Evolutionary conservation across 1,140 invertebrate species (phyloP).

Genomic region (Tetragnatha versicolor): DNA sequence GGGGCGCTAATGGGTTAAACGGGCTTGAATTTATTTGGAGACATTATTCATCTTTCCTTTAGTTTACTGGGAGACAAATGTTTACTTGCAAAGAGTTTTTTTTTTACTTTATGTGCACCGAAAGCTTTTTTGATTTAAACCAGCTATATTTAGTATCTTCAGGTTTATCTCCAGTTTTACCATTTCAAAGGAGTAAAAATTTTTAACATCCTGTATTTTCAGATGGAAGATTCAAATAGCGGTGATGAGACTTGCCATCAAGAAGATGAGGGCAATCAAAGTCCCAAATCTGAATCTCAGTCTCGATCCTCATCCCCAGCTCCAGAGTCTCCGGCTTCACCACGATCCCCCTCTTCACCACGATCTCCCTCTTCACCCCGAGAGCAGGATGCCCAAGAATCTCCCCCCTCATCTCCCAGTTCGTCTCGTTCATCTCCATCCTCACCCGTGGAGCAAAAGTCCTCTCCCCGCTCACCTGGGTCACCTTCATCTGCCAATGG

Average conservation of each 20-base stretch:
- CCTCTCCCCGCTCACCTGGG: neutral
- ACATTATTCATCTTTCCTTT: too few relatives aligned
- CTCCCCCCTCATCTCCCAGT: neutral
- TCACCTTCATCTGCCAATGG: slow-evolving; percentile 1
- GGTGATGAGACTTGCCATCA: slow-evolving; percentile 18
- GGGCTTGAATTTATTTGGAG: too few relatives aligned
- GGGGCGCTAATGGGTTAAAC: too few relatives aligned
- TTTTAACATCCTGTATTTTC: neutral
- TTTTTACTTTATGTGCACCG: too few relatives aligned
- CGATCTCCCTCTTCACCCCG: neutral
- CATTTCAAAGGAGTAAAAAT: too few relatives aligned
- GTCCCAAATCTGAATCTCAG: neutral
- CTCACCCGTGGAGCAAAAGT: neutral
- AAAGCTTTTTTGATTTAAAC: too few relatives aligned
- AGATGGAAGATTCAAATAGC: slow-evolving; percentile 13
- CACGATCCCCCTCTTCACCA: neutral
- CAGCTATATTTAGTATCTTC: too few relatives aligned
- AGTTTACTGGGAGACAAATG: too few relatives aligned
- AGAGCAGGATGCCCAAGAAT: neutral
- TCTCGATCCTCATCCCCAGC: neutral
- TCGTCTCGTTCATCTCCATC: neutral
- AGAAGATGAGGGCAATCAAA: neutral
- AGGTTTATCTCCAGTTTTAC: too few relatives aligned
- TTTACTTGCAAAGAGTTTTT: too few relatives aligned
- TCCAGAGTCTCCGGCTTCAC: slow-evolving; percentile 7